Base-by-base conservation (phyloP, 1,140 invertebrate genomes). In the Polyergus mexicanus region DNA sequence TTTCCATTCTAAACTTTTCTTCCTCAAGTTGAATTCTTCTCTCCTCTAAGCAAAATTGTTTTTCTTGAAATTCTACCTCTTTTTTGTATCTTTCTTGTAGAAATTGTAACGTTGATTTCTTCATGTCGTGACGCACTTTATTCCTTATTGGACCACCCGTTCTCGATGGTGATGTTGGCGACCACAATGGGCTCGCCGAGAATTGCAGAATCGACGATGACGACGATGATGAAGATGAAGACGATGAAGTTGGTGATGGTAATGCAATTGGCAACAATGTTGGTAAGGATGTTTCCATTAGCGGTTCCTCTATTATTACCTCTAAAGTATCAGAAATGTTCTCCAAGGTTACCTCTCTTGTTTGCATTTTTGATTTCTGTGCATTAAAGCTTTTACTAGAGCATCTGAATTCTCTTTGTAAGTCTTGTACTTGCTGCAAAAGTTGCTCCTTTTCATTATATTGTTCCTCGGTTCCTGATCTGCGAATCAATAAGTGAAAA, bases 301-400 rank as follows among this genome's bases (percentile, higher is more conserved):
- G 13, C 19, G 78, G 78, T 62, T 83, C 78, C 32, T 83, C 68
- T 83, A 83, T 83, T 83, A 83, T 83, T 28, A 83, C 78, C 41
- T 83, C 78, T 13, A 83, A 35, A 19, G 68, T 72, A 58, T 83
- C 68, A n/a, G 68, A 83, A 83, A 83, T 83, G 5, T 83, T 83
- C 11, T 83, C 78, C 7, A 83, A 8, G 3, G 51, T 35, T 16
- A 74, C 8, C 35, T 83, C 54, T 13, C 38, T 60, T 3, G 47
- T 11, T 35, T 74, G 78, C 60, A 35, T 10, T 71, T 35, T 51
- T 10, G 25, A 81, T 11, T 74, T 83, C 0, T 83, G 78, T 11
- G n/a, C 41, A 62, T 74, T 83, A n/a, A 28, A 35, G 25, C 54
- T 25, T 60, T 81, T 81, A 4, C 38, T 28, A 11, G 54, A 32